Conservation (phyloP, 2,888 invertebrate species). For the Bibio marci region DNA sequence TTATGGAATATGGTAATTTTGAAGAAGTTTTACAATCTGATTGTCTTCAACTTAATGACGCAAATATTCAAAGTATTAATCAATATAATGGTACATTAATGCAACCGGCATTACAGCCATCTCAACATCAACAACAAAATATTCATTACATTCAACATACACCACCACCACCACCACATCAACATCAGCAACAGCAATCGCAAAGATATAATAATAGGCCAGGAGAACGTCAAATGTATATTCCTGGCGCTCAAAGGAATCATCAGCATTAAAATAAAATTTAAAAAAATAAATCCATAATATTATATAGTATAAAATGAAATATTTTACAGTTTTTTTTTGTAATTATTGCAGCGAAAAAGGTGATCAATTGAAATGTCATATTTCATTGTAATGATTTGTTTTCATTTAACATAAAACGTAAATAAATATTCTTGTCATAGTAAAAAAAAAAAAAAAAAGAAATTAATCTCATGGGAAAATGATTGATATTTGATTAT, state of each 20-base stretch:
- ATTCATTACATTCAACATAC: not conserved
- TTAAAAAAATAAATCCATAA: too few relatives aligned
- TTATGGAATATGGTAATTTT: constrained; percentile 75
- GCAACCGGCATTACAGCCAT: not conserved
- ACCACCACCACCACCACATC: not conserved
- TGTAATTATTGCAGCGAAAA: too few relatives aligned
- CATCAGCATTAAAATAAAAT: constrained; percentile 16
- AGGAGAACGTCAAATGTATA: constrained; percentile 26
- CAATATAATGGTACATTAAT: constrained; percentile 1
- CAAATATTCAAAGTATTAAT: constrained; percentile 3
- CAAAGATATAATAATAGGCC: constrained; percentile 13
- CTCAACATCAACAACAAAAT: not conserved
- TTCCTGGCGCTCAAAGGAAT: constrained; percentile 30
- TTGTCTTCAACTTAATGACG: constrained; percentile 46
- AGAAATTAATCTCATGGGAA: too few relatives aligned
- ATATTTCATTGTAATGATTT: too few relatives aligned
- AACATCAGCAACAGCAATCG: constrained; percentile 1
- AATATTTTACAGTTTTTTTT: not conserved
- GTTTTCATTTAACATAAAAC: too few relatives aligned
- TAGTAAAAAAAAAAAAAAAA: too few relatives aligned
- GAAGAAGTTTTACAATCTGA: constrained; percentile 75
- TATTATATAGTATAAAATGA: too few relatives aligned
- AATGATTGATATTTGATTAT: too few relatives aligned
- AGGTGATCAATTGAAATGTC: too few relatives aligned
- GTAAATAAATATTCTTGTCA: too few relatives aligned